These are phyloP conservation scores for Anas capensis DNA, from an alignment of 2,797 vertebrate genomes.

Conservation along the genomic window DNA sequence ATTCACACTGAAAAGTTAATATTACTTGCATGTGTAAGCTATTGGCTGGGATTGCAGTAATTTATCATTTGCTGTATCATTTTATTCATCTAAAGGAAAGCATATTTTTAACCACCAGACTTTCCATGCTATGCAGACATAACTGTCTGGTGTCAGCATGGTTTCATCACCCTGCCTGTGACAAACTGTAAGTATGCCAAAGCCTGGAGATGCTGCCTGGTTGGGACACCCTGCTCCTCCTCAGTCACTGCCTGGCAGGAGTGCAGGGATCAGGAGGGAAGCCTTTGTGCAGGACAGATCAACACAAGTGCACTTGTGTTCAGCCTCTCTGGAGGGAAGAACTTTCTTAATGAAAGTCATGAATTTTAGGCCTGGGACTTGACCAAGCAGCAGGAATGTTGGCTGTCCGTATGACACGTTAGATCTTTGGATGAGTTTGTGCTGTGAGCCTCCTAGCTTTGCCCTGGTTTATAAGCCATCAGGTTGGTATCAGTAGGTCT, in stretches of 20 bases:
- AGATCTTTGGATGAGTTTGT: not conserved
- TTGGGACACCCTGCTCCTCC: not conserved
- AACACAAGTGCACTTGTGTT: not conserved
- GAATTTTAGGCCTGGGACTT: not conserved
- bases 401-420: not conserved
- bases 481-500: not conserved
- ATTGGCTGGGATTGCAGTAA: slow-evolving; percentile 2
- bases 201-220: rapidly evolving
- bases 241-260: not conserved
- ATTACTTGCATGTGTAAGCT: not conserved
- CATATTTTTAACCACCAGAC: not conserved
- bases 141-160: not conserved
- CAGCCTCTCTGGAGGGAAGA: not conserved
- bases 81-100: not conserved
- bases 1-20: not conserved
- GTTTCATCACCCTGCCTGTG: rapidly evolving
- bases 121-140: not conserved
- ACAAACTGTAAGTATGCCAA: not conserved
- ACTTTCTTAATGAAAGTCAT: not conserved
- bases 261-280: not conserved
- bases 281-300: not conserved
- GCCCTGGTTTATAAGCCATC: not conserved
- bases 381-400: not conserved
- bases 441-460: not conserved
- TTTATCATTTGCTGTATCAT: not conserved